These are phyloP conservation scores for Troglohyphantes excavatus DNA, from an alignment of 2,888 invertebrate genomes.

Conservation along the genomic window DNA sequence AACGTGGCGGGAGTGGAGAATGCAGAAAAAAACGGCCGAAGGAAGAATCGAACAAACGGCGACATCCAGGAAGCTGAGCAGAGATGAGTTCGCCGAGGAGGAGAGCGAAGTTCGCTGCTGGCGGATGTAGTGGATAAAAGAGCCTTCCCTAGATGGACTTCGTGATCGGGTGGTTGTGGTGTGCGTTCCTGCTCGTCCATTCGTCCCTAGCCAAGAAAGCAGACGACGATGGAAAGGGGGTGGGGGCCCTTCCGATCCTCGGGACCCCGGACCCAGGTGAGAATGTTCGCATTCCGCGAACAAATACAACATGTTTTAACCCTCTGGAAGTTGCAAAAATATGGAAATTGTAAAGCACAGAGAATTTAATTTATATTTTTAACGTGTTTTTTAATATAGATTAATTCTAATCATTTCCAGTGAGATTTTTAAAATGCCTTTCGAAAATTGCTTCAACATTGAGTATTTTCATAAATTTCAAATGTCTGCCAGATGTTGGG, in stretches of 20 bases:
- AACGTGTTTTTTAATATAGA: not conserved
- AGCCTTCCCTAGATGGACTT: not conserved
- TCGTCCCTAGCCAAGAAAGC: not conserved
- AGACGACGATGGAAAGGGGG: constrained; percentile 6
- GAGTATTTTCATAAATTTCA: too few species aligned
- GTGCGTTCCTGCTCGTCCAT: not conserved
- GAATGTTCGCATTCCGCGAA: not conserved
- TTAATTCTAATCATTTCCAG: not conserved
- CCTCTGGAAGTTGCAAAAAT: not conserved
- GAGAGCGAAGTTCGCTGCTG: not conserved
- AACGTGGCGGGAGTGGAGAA: too few species aligned
- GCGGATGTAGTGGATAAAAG: too few species aligned
- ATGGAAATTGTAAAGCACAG: too few species aligned
- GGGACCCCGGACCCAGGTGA: constrained; percentile 67
- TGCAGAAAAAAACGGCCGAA: not conserved
- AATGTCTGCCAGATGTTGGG: too few species aligned
- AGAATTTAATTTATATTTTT: too few species aligned
- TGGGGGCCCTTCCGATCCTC: constrained; percentile 18
- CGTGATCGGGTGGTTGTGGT: not conserved
- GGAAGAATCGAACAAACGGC: not conserved
- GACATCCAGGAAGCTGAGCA: not conserved
- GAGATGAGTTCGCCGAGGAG: not conserved
- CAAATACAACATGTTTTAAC: not conserved
- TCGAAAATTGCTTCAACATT: not conserved
- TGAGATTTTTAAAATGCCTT: not conserved